A percentile compares a stretch with the other conserved stretches of the same genome.
These are phyloP conservation scores for Lepidocyrtinus sp. DNA, from an alignment of 2,888 invertebrate genomes.

Conservation along the genomic window DNA sequence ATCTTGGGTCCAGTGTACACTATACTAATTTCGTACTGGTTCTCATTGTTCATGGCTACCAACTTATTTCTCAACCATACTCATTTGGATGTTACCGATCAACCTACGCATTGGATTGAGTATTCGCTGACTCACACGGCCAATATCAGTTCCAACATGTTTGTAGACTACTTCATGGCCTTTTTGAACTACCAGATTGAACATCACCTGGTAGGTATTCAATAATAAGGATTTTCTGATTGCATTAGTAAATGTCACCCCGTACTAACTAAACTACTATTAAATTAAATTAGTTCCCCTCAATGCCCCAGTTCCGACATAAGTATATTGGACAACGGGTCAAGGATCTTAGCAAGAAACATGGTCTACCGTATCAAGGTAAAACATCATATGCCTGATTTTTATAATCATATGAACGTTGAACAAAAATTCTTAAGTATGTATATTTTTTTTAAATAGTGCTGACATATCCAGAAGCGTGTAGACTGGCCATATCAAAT, in stretches of 20 bases:
- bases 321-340: neutral
- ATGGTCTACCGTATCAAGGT: neutral
- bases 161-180: conserved; percentile 4
- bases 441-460: too few relatives aligned
- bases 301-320: neutral
- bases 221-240: too few relatives aligned
- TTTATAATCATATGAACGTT: too few relatives aligned
- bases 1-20: too few relatives aligned
- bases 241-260: too few relatives aligned
- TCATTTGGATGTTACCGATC: conserved; percentile 20
- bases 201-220: conserved; percentile 44
- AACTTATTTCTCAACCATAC: conserved; percentile 18
- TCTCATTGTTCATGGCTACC: too few relatives aligned
- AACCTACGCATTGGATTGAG: conserved; percentile 37
- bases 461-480: neutral
- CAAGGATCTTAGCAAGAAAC: neutral
- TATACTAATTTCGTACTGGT: too few relatives aligned
- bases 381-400: too few relatives aligned
- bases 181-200: conserved; percentile 50
- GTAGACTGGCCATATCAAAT: neutral
- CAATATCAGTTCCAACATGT: neutral
- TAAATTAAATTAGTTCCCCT: too few relatives aligned
- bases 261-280: too few relatives aligned
- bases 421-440: too few relatives aligned
- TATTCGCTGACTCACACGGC: conserved; percentile 27